A percentile compares a stretch with the other conserved stretches of the same genome.
Conservation (phyloP, 1,140 invertebrate genomes). For the Meloidogyne chitwoodi region DNA sequence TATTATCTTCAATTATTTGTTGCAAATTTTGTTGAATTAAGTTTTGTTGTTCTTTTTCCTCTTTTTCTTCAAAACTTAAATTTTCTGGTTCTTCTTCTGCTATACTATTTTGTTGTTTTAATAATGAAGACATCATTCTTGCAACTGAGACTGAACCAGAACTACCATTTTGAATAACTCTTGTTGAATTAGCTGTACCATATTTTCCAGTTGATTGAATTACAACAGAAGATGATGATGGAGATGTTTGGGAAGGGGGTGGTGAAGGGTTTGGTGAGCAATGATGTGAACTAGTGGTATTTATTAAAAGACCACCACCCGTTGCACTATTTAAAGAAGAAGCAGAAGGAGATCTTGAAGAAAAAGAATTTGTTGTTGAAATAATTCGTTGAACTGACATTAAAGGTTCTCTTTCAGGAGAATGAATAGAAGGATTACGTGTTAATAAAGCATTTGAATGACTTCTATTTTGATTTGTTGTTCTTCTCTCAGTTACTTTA, state of each 20-base stretch:
- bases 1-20: conserved; percentile 3
- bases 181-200: neutral
- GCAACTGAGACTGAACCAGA: conserved; percentile 4
- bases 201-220: neutral
- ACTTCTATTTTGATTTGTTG: neutral
- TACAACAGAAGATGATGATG: neutral
- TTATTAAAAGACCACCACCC: neutral
- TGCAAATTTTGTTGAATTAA: conserved; percentile 2
- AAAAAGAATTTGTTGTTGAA: neutral
- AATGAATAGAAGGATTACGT: conserved; percentile 3
- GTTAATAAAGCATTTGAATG: neutral
- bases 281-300: neutral
- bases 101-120: conserved; percentile 21
- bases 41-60: neutral
- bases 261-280: conserved; percentile 16
- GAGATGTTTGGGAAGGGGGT: neutral
- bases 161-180: neutral
- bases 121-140: conserved; percentile 12
- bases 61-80: neutral
- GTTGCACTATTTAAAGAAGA: conserved; percentile 1
- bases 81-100: conserved; percentile 16
- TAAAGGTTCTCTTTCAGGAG: neutral
- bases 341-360: conserved; percentile 12
- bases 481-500: neutral
- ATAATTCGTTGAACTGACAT: neutral